Percentiles rank a stretch among this genome's conserved stretches.
Conservation (phyloP, 2,113 vertebrate species). For the Misgurnus mizolepis region DNA sequence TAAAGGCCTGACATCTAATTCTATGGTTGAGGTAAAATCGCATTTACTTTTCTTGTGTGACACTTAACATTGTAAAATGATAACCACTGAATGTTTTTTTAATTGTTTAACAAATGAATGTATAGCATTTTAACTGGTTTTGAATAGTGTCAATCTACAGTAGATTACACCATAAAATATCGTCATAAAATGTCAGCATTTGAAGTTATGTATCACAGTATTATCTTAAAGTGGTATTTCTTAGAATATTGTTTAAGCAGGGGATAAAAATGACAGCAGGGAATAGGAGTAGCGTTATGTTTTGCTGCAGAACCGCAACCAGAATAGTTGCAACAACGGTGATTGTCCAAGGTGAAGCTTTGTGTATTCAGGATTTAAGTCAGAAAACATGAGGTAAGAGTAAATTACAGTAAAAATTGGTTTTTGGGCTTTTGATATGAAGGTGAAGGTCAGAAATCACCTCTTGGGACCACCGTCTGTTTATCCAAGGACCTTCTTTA, state of each 20-base stretch:
- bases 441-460: slow-evolving; percentile 52
- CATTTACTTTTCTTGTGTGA: neutral
- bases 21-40: neutral
- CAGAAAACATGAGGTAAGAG: slow-evolving; percentile 50
- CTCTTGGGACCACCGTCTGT: slow-evolving; percentile 59
- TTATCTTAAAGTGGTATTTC: slow-evolving; percentile 50
- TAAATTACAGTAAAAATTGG: slow-evolving; percentile 20
- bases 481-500: slow-evolving; percentile 54
- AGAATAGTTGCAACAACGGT: slow-evolving; percentile 58
- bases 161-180: slow-evolving; percentile 3
- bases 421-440: neutral
- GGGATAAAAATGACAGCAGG: slow-evolving; percentile 38
- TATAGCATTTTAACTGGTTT: neutral
- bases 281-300: slow-evolving; percentile 41
- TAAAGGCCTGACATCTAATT: neutral
- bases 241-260: slow-evolving; percentile 29
- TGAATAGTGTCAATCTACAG: neutral
- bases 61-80: neutral
- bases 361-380: neutral
- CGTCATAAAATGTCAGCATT: neutral
- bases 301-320: slow-evolving; percentile 45
- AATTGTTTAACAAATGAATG: neutral
- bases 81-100: neutral
- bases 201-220: slow-evolving; percentile 37
- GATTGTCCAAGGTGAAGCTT: slow-evolving; percentile 58